A percentile compares a stretch with the other conserved stretches of the same genome.
Conservation (phyloP, 2,888 invertebrate species). For the Phyllotreta cruciferae region DNA sequence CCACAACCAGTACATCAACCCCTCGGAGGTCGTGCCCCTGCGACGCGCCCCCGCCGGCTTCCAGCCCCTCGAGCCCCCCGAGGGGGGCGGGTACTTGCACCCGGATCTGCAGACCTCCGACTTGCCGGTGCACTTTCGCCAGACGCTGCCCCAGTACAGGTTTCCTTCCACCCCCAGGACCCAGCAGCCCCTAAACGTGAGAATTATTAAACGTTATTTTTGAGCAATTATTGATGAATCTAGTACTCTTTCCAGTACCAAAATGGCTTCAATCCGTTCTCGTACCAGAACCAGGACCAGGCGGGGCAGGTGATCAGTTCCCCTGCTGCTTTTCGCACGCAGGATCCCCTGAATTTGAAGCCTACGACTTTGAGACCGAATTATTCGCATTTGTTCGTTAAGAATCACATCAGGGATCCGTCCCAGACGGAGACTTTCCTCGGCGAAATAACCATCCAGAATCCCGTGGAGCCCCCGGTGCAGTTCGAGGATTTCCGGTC, state of each 20-base stretch:
- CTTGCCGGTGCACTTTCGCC: conserved; percentile 56
- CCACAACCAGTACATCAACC: conserved; percentile 39
- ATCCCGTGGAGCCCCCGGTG: conserved; percentile 63
- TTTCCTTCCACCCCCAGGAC: conserved; percentile 57
- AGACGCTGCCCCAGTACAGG: conserved; percentile 58
- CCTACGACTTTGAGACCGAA: conserved; percentile 65
- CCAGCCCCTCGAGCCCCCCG: conserved; percentile 37
- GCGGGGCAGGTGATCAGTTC: conserved; percentile 24
- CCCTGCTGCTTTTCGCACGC: conserved; percentile 15
- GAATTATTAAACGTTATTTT: no score
- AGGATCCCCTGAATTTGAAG: conserved; percentile 50
- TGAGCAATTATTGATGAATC: no score
- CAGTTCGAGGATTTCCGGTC: conserved; percentile 45
- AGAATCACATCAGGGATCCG: conserved; percentile 67
- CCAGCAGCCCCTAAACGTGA: conserved; percentile 27
- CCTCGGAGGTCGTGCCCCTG: conserved; percentile 51
- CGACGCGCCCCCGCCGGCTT: conserved; percentile 47
- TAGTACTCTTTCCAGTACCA: conserved; percentile 26
- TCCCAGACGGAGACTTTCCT: conserved; percentile 69
- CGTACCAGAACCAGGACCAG: conserved; percentile 29
- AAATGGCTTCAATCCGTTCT: conserved; percentile 23
- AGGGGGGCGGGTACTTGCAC: conserved; percentile 46
- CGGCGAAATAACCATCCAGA: conserved; percentile 69
- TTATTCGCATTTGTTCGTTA: conserved; percentile 63
- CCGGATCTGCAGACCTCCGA: conserved; percentile 59